Conservation (phyloP, 2,113 vertebrate genomes). For the Egretta garzetta region DNA sequence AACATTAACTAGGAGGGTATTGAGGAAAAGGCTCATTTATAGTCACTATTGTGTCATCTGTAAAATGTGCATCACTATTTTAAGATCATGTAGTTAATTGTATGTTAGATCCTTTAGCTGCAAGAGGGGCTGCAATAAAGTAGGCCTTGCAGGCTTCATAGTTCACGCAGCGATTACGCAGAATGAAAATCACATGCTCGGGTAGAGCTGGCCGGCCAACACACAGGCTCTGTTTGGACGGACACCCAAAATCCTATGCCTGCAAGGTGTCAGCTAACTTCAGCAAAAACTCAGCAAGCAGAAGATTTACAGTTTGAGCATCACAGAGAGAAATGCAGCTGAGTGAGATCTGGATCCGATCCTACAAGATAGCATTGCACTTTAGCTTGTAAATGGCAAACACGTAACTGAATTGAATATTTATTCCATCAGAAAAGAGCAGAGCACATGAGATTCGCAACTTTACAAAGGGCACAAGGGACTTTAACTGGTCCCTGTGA, state of each 20-base stretch:
- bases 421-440: neutral
- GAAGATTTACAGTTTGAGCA: neutral
- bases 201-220: neutral
- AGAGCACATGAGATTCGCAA: neutral
- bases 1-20: fast-evolving
- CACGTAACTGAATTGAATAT: fast-evolving
- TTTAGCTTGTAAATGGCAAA: neutral
- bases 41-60: neutral
- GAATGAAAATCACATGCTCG: fast-evolving
- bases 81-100: neutral
- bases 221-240: neutral
- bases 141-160: neutral
- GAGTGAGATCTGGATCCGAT: neutral
- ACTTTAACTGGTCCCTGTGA: fast-evolving
- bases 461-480: neutral
- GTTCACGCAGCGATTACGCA: neutral
- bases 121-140: neutral
- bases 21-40: neutral
- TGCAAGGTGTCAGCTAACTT: neutral
- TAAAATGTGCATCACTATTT: neutral
- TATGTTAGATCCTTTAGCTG: fast-evolving
- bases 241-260: neutral
- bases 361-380: neutral
- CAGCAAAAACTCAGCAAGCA: neutral
- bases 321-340: neutral